A percentile compares a stretch with the other conserved stretches of the same genome.
These are phyloP conservation scores for Serinus canaria DNA, from an alignment of 2,113 vertebrate genomes.

Conservation along the genomic window DNA sequence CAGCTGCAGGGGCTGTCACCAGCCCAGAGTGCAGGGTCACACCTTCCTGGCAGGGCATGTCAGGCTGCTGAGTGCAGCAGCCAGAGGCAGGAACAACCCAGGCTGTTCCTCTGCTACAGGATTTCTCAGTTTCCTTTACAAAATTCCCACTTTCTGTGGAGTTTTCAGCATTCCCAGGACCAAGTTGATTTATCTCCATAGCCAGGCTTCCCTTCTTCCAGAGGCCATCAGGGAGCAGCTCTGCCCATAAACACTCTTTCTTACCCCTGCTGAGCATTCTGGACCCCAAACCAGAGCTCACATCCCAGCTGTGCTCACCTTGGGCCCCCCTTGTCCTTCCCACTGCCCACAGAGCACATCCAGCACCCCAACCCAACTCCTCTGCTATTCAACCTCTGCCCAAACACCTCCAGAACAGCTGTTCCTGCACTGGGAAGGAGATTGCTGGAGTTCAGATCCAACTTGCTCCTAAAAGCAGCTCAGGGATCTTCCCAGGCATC, in stretches of 20 bases:
- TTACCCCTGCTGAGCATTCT: not conserved
- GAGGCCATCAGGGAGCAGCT: not conserved
- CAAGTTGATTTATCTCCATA: not conserved
- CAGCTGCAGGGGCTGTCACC: not conserved
- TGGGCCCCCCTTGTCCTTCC: not conserved
- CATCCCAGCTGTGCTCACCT: not conserved
- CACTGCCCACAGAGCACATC: not conserved
- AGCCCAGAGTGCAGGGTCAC: not conserved
- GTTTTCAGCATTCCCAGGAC: not conserved
- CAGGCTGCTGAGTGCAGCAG: not conserved
- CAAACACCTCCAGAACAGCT: not conserved
- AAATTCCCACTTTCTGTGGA: not conserved
- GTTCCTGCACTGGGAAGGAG: not conserved
- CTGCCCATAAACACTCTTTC: not conserved
- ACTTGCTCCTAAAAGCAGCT: not conserved
- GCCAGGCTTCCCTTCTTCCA: not conserved
- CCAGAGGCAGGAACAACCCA: not conserved
- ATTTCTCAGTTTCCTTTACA: not conserved
- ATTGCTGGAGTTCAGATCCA: not conserved
- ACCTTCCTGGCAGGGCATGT: not conserved
- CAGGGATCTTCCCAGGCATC: not conserved
- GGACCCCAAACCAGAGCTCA: not conserved
- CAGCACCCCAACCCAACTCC: not conserved
- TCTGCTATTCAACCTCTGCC: not conserved
- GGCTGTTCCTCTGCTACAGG: fast-evolving